Base-by-base conservation (phyloP, 2,797 vertebrate genomes). In the Simalia tracyae region DNA sequence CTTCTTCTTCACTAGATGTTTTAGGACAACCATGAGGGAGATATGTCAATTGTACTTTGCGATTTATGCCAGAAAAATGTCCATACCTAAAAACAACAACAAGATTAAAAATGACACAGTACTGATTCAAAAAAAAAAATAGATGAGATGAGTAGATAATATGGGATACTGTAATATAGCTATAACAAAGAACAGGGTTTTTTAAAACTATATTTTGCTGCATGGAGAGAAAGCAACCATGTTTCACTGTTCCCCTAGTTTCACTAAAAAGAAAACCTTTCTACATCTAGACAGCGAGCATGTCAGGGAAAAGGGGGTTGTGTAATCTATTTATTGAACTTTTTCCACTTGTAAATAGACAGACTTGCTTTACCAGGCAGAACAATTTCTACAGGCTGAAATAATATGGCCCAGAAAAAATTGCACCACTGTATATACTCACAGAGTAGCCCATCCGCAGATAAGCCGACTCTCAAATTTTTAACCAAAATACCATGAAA, bases 1-100 rank as follows among this genome's bases (percentile, higher is more conserved):
- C 98, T 97, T 99, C 98, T 91, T 99, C 98, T 96, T 98, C 98
- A 96, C 98, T 99, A 72, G 98, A 99, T 14, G 98, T 98, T 97
- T 99, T 99, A 89, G 98, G 98, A 95, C 98, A 98, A 54, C 98
- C 98, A 92, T 98, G 98, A 88, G 98, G 98, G 31, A 99, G 98
- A 92, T 99, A 98, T 0, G 98, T 99, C 95, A 99, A 93, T 42
- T 99, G 98, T 84, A 99, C 98, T 95, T 99, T 99, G 86, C 98
- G 98, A 96, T 99, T 99, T 96, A 99, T 99, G 94, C 98, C 98
- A 94, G 98, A 98, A 97, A 99, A 99, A 97, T 98, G 98, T 0
- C 98, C 98, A 93, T 98, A 99, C 98, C 98, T 99, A 90, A 90
- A n/a, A 1, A 92, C 3, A 87, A 1, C 1, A 14, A 42, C 5